Evolutionary conservation across 2,113 vertebrate species (phyloP).

Genomic region (Corvus cornix): DNA sequence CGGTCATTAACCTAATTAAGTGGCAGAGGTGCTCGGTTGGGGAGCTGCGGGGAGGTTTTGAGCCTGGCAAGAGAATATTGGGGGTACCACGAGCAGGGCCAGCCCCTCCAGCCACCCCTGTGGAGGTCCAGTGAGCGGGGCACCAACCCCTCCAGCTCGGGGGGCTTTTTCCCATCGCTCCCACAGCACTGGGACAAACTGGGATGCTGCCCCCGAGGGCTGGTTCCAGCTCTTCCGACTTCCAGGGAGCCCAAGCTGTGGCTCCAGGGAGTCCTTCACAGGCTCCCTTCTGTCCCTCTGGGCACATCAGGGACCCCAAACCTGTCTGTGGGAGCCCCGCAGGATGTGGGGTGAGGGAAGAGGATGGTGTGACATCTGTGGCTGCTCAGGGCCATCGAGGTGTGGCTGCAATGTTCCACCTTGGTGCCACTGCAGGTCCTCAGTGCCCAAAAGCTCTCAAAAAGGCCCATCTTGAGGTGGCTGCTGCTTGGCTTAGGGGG

Average conservation of each 20-base stretch:
- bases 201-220: accelerated
- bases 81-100: neutral
- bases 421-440: neutral
- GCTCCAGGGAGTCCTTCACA: neutral
- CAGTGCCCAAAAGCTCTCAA: neutral
- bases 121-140: accelerated
- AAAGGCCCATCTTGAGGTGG: neutral
- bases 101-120: neutral
- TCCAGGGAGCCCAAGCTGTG: neutral
- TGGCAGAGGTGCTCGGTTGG: neutral
- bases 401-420: neutral
- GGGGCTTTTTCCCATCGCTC: neutral
- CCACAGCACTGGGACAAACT: neutral
- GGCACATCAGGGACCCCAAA: neutral
- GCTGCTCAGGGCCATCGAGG: neutral
- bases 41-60: neutral
- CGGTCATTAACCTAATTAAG: conserved; percentile 27
- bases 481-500: neutral
- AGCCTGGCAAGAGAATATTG: accelerated
- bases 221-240: neutral
- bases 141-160: accelerated
- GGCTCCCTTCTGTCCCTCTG: neutral
- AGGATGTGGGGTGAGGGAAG: accelerated
- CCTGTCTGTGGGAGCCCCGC: accelerated
- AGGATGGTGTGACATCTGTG: neutral